These are phyloP conservation scores for Heliconius sara DNA, from an alignment of 2,888 invertebrate species.

Conservation along the genomic window DNA sequence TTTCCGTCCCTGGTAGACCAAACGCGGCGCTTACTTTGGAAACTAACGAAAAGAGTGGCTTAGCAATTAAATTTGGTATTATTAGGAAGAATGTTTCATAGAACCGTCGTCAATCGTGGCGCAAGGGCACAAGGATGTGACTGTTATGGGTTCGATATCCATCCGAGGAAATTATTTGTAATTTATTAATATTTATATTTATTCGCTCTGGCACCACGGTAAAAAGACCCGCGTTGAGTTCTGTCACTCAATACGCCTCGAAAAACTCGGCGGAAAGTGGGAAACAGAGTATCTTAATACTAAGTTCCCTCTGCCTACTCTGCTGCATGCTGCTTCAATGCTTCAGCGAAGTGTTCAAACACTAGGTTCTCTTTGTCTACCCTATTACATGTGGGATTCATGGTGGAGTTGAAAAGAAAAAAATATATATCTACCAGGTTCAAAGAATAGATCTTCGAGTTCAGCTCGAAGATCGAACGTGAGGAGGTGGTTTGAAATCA, in stretches of 20 bases:
- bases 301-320: too few relatives aligned
- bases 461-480: slow-evolving; percentile 72
- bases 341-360: too few relatives aligned
- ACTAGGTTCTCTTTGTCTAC: too few relatives aligned
- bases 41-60: not conserved
- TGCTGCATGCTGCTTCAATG: too few relatives aligned
- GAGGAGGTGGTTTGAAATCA: slow-evolving; percentile 69
- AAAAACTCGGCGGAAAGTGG: too few relatives aligned
- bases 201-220: too few relatives aligned
- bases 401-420: not conserved
- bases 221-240: not conserved
- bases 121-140: not conserved
- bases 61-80: not conserved
- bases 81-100: not conserved
- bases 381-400: too few relatives aligned
- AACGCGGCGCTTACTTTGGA: not conserved
- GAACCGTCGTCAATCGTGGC: not conserved
- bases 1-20: not conserved
- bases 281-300: too few relatives aligned
- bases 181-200: too few relatives aligned
- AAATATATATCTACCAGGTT: slow-evolving; percentile 62
- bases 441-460: slow-evolving; percentile 73
- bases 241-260: not conserved
- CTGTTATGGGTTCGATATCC: too few relatives aligned
- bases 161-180: too few relatives aligned